Evolutionary conservation across 2,113 vertebrate species (phyloP), one percentile per base, ranked within the genome.

Genomic region (Hydrolagus affinis): DNA sequence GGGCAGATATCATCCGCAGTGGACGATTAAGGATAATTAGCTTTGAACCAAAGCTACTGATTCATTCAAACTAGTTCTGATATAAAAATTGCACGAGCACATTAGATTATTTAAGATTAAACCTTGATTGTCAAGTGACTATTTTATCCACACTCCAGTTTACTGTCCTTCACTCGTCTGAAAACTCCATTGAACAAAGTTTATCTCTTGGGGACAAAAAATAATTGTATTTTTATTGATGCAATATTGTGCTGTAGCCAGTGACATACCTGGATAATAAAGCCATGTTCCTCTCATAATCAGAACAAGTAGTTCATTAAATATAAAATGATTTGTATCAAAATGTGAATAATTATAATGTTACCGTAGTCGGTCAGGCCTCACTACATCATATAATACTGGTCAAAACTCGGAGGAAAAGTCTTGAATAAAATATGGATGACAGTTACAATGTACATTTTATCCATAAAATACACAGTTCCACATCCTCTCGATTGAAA

Each of bases 341-440:
- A 80, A 80, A 80, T 80, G 21, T 80, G 57, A 80, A 23, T 80
- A 60, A 80, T 80, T 80, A 80, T 60, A 57, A 21, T 80, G 59
- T 25, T 44, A 44, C 44, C 44, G 1, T 44, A 44, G 44, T 44
- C 44, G 6, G 44, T 44, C 44, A 59, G 76, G 76, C 59, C 23
- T 25, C 11, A 80, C 59, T 28, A 8, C 62, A 62, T 59, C 60
- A 60, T 25, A 62, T 28, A 80, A 25, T 59, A 57, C 2, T 44
- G 44, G 44, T 44, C 11, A 64, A 25, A 17, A 62, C n/a, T 28
- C 60, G 10, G 44, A 77, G 10, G 1, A 59, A 56, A 76, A 76
- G 44, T 59, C 74, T 62, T 80, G 76, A 62, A 80, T 80, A 80
- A 80, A 23, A 62, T 59, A 64, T 62, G 76, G 7, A 60, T 14